phyloP scores from a whole-genome alignment of 2,888 invertebrate species.

The Subacronicta megacephala region DNA sequence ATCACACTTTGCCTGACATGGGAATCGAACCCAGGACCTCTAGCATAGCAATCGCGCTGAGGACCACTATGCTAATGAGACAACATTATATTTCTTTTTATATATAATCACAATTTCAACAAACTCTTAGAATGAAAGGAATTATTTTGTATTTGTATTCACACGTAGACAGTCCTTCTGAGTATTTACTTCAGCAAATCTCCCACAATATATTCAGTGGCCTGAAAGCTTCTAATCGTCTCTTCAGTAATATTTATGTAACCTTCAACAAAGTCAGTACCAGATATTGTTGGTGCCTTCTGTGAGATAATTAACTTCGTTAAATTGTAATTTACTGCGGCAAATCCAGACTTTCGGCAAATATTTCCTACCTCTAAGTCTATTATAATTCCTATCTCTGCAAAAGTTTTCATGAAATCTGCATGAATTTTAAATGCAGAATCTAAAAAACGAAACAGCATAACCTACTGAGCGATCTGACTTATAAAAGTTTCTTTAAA shows the following conservation, averaged over 20 bases:
- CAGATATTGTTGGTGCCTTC: background rate
- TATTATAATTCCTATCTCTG: too few relatives aligned
- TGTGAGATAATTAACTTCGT: background rate
- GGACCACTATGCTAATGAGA: too few relatives aligned
- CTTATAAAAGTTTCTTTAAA: too few relatives aligned
- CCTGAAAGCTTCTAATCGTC: background rate
- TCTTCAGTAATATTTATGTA: conserved; percentile 1
- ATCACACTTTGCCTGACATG: too few relatives aligned
- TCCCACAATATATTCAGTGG: background rate
- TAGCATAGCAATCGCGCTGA: too few relatives aligned
- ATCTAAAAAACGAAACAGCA: background rate
- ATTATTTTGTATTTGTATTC: background rate
- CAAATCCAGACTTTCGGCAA: background rate
- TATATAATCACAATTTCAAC: background rate
- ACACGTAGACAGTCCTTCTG: background rate
- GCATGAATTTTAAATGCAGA: conserved; percentile 9
- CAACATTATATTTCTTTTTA: too few relatives aligned
- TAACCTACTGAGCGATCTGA: too few relatives aligned
- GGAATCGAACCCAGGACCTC: too few relatives aligned
- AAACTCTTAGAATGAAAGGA: background rate
- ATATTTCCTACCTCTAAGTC: conserved; percentile 1
- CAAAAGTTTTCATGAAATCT: background rate
- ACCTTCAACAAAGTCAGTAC: conserved; percentile 3
- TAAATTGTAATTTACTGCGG: background rate
- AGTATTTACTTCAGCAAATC: background rate